Base-by-base conservation (phyloP, 2,888 invertebrate genomes). In the Julus scandinavius region DNA sequence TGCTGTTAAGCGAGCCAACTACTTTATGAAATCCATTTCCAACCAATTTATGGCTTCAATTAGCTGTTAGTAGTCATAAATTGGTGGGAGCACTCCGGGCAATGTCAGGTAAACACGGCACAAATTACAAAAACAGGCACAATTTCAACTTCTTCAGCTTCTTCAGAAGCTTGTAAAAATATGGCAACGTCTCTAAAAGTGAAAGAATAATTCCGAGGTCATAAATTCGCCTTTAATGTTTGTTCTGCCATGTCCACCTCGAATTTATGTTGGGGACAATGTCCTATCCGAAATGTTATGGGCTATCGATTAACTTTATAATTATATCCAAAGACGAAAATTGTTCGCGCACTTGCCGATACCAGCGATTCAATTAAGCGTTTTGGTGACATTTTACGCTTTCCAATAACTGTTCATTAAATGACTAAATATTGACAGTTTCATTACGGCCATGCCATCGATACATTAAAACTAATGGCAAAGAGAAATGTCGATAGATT, bases 261-360 rank as follows among this genome's bases (percentile, higher is more conserved):
- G 58, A 15, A 63, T 63, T 63, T 63, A 63, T 63, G 58, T 63
- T 17, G 58, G 54, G 58, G 58, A 63, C 58, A 63, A 63, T n/a
- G 58, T 63, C 58, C 58, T 63, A 63, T 63, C 5, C 58, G 58
- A 63, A 63, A 63, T 63, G 58, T 63, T 63, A 63, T n/a, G 58
- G n/a, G 58, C 58, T 63, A 63, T 63, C 58, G 58, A 63, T 63
- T 63, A 63, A 63, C n/a, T 63, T 63, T 63, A 63, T 63, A 63
- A 63, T 63, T 63, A 63, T 63, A 63, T 63, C 58, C 58, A 63
- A n/a, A 4, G n/a, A 17, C 58, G n/a, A 63, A 63, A 3, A 63
- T 15, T n/a, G n/a, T n/a, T 63, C 2, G 58, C 58, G 3, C n/a
- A n/a, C n/a, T 17, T 63, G 11, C 58, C 58, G 3, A 63, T 63